A percentile compares a stretch with the other conserved stretches of the same genome.
These are phyloP conservation scores for Rhabdornis inornatus DNA, from an alignment of 2,113 vertebrate genomes.

Conservation along the genomic window DNA sequence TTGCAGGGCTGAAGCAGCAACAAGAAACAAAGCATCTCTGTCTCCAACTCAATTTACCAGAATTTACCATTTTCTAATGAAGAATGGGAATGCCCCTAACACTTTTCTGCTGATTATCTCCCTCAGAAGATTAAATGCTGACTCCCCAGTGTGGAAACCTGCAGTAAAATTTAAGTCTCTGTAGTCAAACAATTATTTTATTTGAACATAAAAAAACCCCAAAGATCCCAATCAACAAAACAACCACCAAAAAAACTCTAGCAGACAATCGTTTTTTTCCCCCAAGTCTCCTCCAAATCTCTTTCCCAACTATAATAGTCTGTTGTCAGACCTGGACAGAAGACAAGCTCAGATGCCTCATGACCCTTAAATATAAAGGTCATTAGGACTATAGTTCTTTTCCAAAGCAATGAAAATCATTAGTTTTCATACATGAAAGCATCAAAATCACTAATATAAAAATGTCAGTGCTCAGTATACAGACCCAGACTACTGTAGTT, in stretches of 20 bases:
- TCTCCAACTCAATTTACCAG: background rate
- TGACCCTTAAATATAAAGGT: background rate
- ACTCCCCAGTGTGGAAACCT: background rate
- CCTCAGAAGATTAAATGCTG: background rate
- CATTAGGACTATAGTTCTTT: background rate
- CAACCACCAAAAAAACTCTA: background rate
- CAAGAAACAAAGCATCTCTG: background rate
- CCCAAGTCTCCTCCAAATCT: background rate
- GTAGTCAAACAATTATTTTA: background rate
- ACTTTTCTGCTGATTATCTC: background rate
- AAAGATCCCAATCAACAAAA: background rate
- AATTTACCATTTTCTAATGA: background rate
- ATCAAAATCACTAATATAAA: background rate
- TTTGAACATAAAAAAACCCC: background rate
- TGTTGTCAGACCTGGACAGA: background rate
- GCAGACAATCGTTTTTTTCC: rapidly evolving
- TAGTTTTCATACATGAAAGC: background rate
- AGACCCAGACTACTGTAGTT: background rate
- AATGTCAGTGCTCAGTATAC: background rate
- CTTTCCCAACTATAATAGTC: background rate
- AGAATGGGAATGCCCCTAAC: background rate
- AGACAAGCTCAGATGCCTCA: background rate
- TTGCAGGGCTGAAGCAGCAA: background rate
- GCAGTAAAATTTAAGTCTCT: background rate
- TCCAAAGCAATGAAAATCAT: background rate